Evolutionary conservation across 2,888 invertebrate species (phyloP).

Genomic region (Drosophila cracens): DNA sequence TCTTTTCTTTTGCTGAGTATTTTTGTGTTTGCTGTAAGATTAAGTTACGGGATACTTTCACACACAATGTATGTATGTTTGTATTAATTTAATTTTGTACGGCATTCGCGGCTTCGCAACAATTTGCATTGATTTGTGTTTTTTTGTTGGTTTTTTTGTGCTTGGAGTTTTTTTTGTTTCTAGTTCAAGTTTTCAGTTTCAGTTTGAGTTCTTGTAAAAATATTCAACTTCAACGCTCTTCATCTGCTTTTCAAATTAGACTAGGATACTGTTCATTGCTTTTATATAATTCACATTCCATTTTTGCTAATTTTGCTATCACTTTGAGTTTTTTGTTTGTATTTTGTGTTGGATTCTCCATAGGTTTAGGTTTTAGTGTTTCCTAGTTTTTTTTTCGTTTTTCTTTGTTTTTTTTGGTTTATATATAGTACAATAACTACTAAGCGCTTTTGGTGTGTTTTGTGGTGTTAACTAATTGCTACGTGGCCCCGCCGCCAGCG

Average conservation of each 20-base stretch:
- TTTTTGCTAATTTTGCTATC: slow-evolving; percentile 79
- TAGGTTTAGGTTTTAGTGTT: slow-evolving; percentile 25
- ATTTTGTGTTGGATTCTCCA: slow-evolving; percentile 35
- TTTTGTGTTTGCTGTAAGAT: slow-evolving; percentile 16
- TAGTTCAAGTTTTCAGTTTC: slow-evolving; percentile 49
- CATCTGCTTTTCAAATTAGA: slow-evolving; percentile 63
- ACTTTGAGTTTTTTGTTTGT: slow-evolving; percentile 70
- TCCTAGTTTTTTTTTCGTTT: not conserved
- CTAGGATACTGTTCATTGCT: slow-evolving; percentile 84
- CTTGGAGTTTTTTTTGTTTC: slow-evolving; percentile 19
- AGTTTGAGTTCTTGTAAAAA: slow-evolving; percentile 61
- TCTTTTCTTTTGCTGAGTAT: slow-evolving; percentile 6
- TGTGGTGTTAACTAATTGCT: slow-evolving; percentile 78
- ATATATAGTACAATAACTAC: slow-evolving; percentile 57
- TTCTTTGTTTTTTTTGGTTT: slow-evolving; percentile 17
- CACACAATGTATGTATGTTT: slow-evolving; percentile 3
- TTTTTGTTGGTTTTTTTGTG: slow-evolving; percentile 17
- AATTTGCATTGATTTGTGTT: slow-evolving; percentile 39
- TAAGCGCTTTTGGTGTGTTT: slow-evolving; percentile 68
- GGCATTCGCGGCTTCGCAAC: slow-evolving; percentile 59
- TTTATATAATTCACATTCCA: slow-evolving; percentile 83
- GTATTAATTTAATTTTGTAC: slow-evolving; percentile 53
- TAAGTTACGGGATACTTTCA: slow-evolving; percentile 6
- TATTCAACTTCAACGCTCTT: slow-evolving; percentile 66
- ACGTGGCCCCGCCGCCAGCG: slow-evolving; percentile 75